Evolutionary conservation across 1,140 invertebrate genomes (phyloP).

Genomic region (Dryas iulia): DNA sequence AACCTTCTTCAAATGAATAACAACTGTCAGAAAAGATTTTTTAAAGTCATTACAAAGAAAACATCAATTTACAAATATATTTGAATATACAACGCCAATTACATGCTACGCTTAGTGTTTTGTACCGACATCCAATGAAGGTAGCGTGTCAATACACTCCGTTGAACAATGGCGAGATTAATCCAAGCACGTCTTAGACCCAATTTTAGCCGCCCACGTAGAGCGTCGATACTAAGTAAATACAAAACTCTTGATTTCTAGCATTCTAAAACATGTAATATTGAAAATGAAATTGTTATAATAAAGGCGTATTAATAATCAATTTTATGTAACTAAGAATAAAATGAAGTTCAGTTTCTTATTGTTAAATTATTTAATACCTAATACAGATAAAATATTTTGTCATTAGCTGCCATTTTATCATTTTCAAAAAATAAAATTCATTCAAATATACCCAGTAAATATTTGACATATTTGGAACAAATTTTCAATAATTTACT

Average conservation of each 20-base stretch:
- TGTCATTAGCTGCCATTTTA: background rate
- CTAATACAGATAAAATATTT: too few species aligned
- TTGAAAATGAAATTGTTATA: background rate
- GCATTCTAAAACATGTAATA: conserved; percentile 1
- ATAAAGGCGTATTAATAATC: too few species aligned
- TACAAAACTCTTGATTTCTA: conserved; percentile 24
- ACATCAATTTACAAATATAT: background rate
- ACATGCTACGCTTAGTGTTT: background rate
- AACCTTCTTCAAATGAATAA: background rate
- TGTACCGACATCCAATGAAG: conserved; percentile 7
- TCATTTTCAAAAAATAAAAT: too few species aligned
- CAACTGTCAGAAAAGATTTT: background rate
- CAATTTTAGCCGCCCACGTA: conserved; percentile 27
- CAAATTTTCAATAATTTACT: too few species aligned
- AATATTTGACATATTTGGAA: too few species aligned
- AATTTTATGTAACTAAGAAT: too few species aligned
- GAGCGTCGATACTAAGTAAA: conserved; percentile 14
- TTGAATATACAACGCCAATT: background rate
- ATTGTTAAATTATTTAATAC: too few species aligned
- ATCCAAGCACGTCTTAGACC: conserved; percentile 23
- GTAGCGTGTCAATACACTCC: conserved; percentile 24
- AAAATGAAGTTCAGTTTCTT: too few species aligned
- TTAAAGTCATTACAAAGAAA: background rate
- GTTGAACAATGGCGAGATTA: conserved; percentile 23
- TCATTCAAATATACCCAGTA: too few species aligned